Evolutionary conservation across 1,140 invertebrate species (phyloP).

Genomic region (Bombus terrestris): DNA sequence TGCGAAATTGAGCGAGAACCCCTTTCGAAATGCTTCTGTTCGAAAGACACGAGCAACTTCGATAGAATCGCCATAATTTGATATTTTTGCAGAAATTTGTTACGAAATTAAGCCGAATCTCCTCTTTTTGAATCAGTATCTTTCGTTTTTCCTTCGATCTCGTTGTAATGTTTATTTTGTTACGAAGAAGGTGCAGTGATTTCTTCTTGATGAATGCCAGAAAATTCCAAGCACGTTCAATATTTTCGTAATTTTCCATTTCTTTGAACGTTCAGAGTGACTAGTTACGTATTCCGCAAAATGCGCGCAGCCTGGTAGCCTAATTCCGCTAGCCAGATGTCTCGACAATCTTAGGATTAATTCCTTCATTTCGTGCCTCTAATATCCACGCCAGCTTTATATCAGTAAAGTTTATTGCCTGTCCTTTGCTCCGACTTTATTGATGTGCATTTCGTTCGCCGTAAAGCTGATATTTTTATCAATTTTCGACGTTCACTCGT

Average conservation of each 20-base stretch:
- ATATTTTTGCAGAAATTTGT: not conserved
- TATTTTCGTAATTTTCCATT: not conserved
- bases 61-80: not conserved
- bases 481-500: constrained; percentile 12
- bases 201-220: not conserved
- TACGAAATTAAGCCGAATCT: not conserved
- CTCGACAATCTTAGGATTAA: constrained; percentile 5
- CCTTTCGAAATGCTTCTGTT: not conserved
- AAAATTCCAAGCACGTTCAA: not conserved
- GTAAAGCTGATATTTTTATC: constrained; percentile 24
- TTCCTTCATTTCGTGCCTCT: not conserved
- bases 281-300: not conserved
- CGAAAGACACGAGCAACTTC: not conserved
- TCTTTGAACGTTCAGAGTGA: not conserved
- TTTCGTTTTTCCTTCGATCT: too few species aligned
- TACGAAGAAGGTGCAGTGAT: not conserved
- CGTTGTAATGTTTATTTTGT: too few species aligned
- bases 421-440: not conserved
- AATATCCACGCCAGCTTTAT: not conserved
- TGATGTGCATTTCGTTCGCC: not conserved
- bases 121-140: not conserved
- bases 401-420: constrained; percentile 5
- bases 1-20: not conserved
- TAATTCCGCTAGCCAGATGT: not conserved
- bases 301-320: not conserved